phyloP scores from a whole-genome alignment of 2,888 invertebrate species.

The Lasioglossum lativentre region DNA sequence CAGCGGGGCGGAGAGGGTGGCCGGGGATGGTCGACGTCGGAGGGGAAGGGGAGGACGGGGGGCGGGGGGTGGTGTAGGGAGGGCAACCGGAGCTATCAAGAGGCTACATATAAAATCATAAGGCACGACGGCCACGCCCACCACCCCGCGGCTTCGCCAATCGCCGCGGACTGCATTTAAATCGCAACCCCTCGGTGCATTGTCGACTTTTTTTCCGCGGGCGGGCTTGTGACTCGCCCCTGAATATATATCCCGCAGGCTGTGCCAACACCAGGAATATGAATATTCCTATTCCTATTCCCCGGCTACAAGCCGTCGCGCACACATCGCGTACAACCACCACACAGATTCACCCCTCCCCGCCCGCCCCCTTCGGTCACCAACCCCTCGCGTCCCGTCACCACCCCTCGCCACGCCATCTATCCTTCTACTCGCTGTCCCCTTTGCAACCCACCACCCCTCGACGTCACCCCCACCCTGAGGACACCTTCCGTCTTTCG shows the following conservation, averaged over 20 bases:
- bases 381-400: constrained; percentile 16
- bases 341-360: neutral
- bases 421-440: neutral
- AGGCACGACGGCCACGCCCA: constrained; percentile 82
- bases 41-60: constrained; percentile 51
- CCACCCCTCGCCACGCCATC: neutral
- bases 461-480: constrained; percentile 30
- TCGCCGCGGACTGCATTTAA: constrained; percentile 81
- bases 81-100: constrained; percentile 77
- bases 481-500: constrained; percentile 19
- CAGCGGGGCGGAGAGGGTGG: constrained; percentile 36
- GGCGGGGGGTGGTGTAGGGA: constrained; percentile 49
- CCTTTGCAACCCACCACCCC: constrained; percentile 12
- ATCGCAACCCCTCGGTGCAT: constrained; percentile 82
- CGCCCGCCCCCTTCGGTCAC: neutral
- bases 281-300: constrained; percentile 64
- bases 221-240: constrained; percentile 73
- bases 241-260: constrained; percentile 67
- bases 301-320: constrained; percentile 61
- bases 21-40: constrained; percentile 50
- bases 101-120: constrained; percentile 83
- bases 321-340: constrained; percentile 44
- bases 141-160: constrained; percentile 81
- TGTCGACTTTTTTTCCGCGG: constrained; percentile 79
- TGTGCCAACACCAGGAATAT: constrained; percentile 72